These are phyloP conservation scores for Whitmania pigra DNA, from an alignment of 1,140 invertebrate species.

Conservation along the genomic window DNA sequence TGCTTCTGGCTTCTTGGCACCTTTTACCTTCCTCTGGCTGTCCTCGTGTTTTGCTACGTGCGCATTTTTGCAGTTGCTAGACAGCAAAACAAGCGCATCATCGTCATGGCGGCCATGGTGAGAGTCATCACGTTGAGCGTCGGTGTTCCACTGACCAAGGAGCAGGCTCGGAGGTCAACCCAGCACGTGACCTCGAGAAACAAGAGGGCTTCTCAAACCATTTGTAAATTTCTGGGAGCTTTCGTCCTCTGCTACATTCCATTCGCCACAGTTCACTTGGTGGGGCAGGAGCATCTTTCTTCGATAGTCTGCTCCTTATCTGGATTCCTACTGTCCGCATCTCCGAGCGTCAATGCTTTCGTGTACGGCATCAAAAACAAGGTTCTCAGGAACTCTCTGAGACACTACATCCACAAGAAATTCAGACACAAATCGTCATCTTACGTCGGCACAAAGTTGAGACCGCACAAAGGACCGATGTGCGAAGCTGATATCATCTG, in stretches of 20 bases:
- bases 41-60: constrained; percentile 14
- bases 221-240: constrained; percentile 90
- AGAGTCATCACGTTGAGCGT: constrained; percentile 17
- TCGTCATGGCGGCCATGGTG: constrained; percentile 19
- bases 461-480: background rate
- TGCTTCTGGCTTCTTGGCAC: background rate
- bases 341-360: constrained; percentile 59
- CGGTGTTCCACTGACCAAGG: constrained; percentile 15
- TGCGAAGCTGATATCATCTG: too few species aligned
- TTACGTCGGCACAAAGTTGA: background rate
- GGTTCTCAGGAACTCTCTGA: constrained; percentile 52
- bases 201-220: constrained; percentile 79
- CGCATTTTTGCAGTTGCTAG: constrained; percentile 13
- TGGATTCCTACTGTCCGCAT: constrained; percentile 52
- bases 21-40: constrained; percentile 13
- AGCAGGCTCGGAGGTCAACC: background rate
- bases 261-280: constrained; percentile 82
- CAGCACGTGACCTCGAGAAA: constrained; percentile 57
- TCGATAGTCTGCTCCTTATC: constrained; percentile 48
- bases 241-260: constrained; percentile 95
- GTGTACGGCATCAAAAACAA: constrained; percentile 64
- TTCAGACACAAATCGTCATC: constrained; percentile 27
- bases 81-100: constrained; percentile 14
- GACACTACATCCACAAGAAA: constrained; percentile 66
- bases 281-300: constrained; percentile 40